These are phyloP conservation scores for Drosophila diplacantha DNA, from an alignment of 2,888 invertebrate genomes.

Conservation along the genomic window DNA sequence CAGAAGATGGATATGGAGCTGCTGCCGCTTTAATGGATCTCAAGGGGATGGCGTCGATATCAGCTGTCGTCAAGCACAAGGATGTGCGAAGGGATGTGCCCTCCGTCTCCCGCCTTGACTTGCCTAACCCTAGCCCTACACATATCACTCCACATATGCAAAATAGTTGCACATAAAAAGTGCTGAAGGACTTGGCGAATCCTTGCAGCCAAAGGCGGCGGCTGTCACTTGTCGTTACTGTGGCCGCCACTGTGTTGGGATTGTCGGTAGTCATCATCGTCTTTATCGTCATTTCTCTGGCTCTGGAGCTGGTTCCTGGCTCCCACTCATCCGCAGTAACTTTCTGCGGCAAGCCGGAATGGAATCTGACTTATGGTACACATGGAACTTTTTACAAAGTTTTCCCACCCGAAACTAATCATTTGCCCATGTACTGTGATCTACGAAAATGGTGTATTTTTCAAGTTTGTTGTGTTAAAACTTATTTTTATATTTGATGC, in stretches of 20 bases:
- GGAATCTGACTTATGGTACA: conserved; percentile 71
- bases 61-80: conserved; percentile 50
- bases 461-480: background rate
- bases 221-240: conserved; percentile 43
- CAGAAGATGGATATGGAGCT: conserved; percentile 47
- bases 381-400: background rate
- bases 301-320: conserved; percentile 2
- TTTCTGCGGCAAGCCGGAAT: conserved; percentile 64
- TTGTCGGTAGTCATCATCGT: conserved; percentile 50
- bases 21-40: conserved; percentile 52
- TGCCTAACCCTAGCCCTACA: conserved; percentile 16
- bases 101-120: conserved; percentile 26
- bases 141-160: conserved; percentile 51
- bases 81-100: conserved; percentile 34
- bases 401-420: background rate
- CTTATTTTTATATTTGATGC: background rate
- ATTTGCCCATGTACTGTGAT: background rate
- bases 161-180: conserved; percentile 69
- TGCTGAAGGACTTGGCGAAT: conserved; percentile 57
- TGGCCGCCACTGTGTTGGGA: conserved; percentile 24
- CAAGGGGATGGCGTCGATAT: conserved; percentile 43
- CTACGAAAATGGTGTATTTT: background rate
- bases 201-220: conserved; percentile 47
- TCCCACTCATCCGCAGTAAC: conserved; percentile 21
- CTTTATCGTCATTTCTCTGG: conserved; percentile 16